Evolutionary conservation across 1,140 invertebrate species (phyloP), one percentile per base, ranked within the genome.

Genomic region (Battus philenor): DNA sequence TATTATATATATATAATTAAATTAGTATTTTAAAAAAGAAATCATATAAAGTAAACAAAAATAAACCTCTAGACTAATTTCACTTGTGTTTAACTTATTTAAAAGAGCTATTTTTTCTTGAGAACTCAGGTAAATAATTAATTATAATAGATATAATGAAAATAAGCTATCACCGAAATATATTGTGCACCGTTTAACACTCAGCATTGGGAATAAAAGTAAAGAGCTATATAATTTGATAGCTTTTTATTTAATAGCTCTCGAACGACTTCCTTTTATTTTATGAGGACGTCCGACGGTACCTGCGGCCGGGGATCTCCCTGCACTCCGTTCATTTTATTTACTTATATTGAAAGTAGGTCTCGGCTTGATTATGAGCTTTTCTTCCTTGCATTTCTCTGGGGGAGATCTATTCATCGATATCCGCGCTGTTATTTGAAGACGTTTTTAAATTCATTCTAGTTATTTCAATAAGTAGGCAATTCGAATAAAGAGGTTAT

Each of bases 331-430:
- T 38, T 50, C 43, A 53, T 59, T 59, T 54, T 51, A 48, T 59
- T 54, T 56, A 44, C 48, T 56, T n/a, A n/a, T 46, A 47, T 47
- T 64, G 46, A 50, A 62, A 51, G 41, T 62, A 44, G 55, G 56
- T 59, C 60, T 59, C 44, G 27, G 30, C 32, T 60, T 56, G 47
- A 67, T 68, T 66, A 62, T 47, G 51, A 53, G 55, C 51, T 54
- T 54, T 49, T 54, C 44, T 41, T 59, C 54, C 50, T 31, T 38
- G 32, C 51, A 62, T 55, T 52, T 59, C 63, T 51, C 59, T n/a
- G n/a, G 44, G 50, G 59, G 44, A 39, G n/a, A n/a, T 44, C 46
- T 29, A 46, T 44, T 54, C 44, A 50, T 54, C 50, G 49, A 59
- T 51, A 53, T 55, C 9, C 20, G 20, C n/a, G n/a, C n/a, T n/a